Evolutionary conservation across 2,797 vertebrate genomes (phyloP), one percentile per base, ranked within the genome.

Genomic region (Scleropages formosus): DNA sequence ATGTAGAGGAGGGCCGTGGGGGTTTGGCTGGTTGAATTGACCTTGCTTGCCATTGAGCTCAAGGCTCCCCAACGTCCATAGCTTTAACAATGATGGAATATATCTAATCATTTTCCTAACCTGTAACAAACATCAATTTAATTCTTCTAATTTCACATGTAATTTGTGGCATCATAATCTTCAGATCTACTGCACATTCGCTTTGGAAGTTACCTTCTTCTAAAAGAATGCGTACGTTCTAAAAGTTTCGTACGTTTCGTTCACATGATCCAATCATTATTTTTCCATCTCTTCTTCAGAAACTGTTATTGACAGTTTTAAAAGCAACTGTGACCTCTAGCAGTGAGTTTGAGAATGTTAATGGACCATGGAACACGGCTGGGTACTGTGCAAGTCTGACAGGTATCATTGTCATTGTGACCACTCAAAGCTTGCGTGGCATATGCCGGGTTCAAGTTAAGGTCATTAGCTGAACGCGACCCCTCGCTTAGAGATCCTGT

Each of bases 401-500:
- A 15, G 46, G 16, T 69, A 66, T 69, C 66, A 69, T 51, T 22
- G 51, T 53, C 20, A n/a, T n/a, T 51, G 47, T 24, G 47, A 49
- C 51, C 44, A 69, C 46, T 69, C 66, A 51, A 69, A 13, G 66
- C 66, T 49, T 44, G 20, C 13, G 49, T 69, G 66, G 16, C 66
- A 69, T 69, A 7, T 9, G 66, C 47, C 51, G 22, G 53, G 53
- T 56, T 56, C 44, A 69, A 7, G 51, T 6, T 47, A 69, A 69
- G 66, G 66, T 69, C 24, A 51, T 13, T 22, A 1, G 20, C 24
- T 47, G 44, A 66, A 66, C 20, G 12, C 16, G 44, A 69, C 44
- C 66, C 31, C 66, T 53, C 51, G 66, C 26, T 47, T 66, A 69
- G 47, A 44, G 47, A 69, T 69, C 66, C 24, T 49, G 44, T 69